These are phyloP conservation scores for Branchinecta sandiegonensis DNA, from an alignment of 2,888 invertebrate species.

Conservation along the genomic window DNA sequence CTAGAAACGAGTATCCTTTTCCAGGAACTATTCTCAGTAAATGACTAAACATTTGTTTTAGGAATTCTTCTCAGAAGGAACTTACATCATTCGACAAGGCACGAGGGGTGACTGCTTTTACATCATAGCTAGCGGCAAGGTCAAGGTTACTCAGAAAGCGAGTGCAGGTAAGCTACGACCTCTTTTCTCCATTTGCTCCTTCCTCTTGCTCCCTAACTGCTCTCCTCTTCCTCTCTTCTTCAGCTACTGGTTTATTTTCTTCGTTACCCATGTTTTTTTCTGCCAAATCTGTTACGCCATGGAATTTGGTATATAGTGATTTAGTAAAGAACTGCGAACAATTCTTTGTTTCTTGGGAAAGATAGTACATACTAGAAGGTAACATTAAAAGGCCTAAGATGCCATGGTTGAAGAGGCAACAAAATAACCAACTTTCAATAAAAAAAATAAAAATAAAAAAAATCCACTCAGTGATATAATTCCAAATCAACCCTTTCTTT, in stretches of 20 bases:
- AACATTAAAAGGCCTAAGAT: too few species aligned
- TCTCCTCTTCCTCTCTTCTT: neutral
- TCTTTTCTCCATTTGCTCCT: neutral
- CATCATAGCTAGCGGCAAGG: slow-evolving; percentile 70
- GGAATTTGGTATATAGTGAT: too few species aligned
- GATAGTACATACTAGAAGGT: too few species aligned
- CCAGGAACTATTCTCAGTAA: neutral
- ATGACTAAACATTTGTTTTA: slow-evolving; percentile 30
- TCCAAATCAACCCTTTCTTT: too few species aligned
- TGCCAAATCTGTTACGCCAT: too few species aligned
- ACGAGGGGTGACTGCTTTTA: slow-evolving; percentile 78
- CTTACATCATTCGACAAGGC: slow-evolving; percentile 66
- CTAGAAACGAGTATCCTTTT: slow-evolving; percentile 24
- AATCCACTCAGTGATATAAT: too few species aligned
- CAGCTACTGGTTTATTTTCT: neutral
- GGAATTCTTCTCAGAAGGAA: slow-evolving; percentile 65
- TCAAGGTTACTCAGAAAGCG: slow-evolving; percentile 48
- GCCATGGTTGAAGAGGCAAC: too few species aligned
- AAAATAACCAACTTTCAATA: too few species aligned
- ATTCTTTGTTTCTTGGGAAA: too few species aligned
- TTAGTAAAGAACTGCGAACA: too few species aligned
- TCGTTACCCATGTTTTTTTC: too few species aligned
- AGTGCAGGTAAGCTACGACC: slow-evolving; percentile 5
- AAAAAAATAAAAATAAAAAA: too few species aligned
- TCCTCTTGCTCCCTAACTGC: slow-evolving; percentile 19